Evolutionary conservation across 1,140 invertebrate species (phyloP).

Genomic region (Stenopsyche tienmushanensis): DNA sequence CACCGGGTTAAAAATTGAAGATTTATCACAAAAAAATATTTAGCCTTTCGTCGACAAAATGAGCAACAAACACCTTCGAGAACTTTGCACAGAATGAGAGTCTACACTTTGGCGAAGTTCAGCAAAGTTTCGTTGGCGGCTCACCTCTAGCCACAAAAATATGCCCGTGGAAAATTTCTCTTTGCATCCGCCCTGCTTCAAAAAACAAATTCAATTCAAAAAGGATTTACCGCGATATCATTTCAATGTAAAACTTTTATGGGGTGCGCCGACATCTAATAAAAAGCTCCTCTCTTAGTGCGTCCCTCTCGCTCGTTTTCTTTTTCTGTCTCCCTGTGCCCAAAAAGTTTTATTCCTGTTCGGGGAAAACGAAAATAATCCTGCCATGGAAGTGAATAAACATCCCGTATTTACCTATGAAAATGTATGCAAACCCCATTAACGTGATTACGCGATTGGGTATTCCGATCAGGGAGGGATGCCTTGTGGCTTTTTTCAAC

Average conservation of each 20-base stretch:
- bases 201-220: constrained; percentile 42
- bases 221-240: constrained; percentile 42
- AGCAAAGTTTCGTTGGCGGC: constrained; percentile 3
- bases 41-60: no score
- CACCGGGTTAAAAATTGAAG: no score
- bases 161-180: constrained; percentile 19
- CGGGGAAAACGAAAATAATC: constrained; percentile 20
- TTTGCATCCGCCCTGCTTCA: constrained; percentile 18
- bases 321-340: background rate
- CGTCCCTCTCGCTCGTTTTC: background rate
- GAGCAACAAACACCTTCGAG: no score
- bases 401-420: background rate
- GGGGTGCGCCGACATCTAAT: constrained; percentile 36
- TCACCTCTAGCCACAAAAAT: constrained; percentile 17
- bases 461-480: no score
- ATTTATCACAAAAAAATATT: no score
- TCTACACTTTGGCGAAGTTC: no score
- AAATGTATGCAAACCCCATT: constrained; percentile 2
- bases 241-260: constrained; percentile 42
- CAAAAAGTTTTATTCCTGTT: constrained; percentile 1
- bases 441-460: constrained; percentile 1
- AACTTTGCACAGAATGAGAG: no score
- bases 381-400: constrained; percentile 16
- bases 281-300: constrained; percentile 16
- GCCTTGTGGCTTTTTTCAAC: no score